Conservation (phyloP, 2,113 vertebrate species). For the Cariama cristata region DNA sequence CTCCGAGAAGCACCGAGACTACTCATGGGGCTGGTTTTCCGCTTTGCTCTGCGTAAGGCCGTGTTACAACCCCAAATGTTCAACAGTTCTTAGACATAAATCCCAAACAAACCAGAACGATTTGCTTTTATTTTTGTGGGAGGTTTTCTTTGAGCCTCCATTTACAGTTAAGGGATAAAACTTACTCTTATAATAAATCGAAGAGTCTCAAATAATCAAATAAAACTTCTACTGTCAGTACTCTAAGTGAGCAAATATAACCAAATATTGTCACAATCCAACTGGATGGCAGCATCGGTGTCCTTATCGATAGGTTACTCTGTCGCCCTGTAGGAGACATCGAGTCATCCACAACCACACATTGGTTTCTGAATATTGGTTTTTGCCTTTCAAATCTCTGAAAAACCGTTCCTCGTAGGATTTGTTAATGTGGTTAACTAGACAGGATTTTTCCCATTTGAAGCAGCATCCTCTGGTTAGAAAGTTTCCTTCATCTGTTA, state of each 20-base stretch:
- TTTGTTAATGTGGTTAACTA: background rate
- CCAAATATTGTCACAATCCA: background rate
- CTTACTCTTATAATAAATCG: background rate
- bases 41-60: background rate
- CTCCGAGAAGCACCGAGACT: background rate
- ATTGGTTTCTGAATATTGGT: background rate
- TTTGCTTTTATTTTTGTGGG: background rate
- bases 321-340: background rate
- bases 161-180: background rate
- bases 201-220: background rate
- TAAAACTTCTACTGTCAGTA: background rate
- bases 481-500: background rate
- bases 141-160: background rate
- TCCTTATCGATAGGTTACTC: background rate
- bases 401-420: background rate
- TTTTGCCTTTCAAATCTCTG: background rate
- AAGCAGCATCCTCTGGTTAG: background rate
- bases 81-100: background rate
- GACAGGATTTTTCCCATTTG: too few relatives aligned
- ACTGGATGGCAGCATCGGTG: background rate
- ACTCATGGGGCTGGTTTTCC: background rate
- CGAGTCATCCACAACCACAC: background rate
- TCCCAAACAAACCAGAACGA: background rate
- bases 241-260: background rate
- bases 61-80: background rate